A percentile compares a stretch with the other conserved stretches of the same genome.
Evolutionary conservation across 2,888 invertebrate genomes (phyloP).

Genomic region (Perizoma affinitatum): DNA sequence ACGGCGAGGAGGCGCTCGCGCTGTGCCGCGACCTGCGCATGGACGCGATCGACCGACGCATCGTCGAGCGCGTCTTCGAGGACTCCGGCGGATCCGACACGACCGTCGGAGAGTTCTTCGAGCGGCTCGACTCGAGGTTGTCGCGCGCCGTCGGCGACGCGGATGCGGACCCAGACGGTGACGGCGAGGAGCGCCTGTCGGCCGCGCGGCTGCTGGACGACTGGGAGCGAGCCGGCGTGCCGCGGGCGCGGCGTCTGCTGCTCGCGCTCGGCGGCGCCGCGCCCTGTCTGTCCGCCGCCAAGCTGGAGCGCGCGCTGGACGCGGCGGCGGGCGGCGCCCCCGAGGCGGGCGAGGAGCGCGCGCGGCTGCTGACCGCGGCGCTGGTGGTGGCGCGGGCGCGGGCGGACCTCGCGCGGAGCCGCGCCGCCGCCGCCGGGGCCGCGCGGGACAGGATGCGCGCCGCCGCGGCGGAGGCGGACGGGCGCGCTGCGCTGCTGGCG

Average conservation of each 20-base stretch:
- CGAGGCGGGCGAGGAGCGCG: constrained; percentile 50
- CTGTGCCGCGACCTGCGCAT: constrained; percentile 70
- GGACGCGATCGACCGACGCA: constrained; percentile 63
- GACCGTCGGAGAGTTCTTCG: constrained; percentile 78
- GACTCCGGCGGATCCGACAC: constrained; percentile 54
- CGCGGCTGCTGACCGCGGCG: constrained; percentile 84
- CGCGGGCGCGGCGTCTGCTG: constrained; percentile 86
- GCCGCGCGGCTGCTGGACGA: constrained; percentile 86
- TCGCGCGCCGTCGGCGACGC: constrained; percentile 48
- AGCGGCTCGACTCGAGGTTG: constrained; percentile 64
- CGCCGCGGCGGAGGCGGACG: constrained; percentile 92
- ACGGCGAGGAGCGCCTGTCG: constrained; percentile 12
- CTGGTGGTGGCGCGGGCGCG: constrained; percentile 88
- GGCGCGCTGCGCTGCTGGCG: constrained; percentile 91
- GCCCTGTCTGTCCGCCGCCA: constrained; percentile 81
- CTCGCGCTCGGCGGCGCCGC: constrained; percentile 87
- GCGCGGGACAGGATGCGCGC: constrained; percentile 92
- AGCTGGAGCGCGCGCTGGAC: constrained; percentile 86
- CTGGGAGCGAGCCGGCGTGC: constrained; percentile 89
- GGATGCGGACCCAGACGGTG: constrained; percentile 37
- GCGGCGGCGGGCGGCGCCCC: constrained; percentile 81
- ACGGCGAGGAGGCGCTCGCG: constrained; percentile 62
- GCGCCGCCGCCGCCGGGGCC: constrained; percentile 86
- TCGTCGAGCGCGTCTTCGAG: constrained; percentile 68
- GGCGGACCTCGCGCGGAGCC: constrained; percentile 88